A percentile compares a stretch with the other conserved stretches of the same genome.
Evolutionary conservation across 2,797 vertebrate species (phyloP).

Genomic region (Aeoliscus strigatus): DNA sequence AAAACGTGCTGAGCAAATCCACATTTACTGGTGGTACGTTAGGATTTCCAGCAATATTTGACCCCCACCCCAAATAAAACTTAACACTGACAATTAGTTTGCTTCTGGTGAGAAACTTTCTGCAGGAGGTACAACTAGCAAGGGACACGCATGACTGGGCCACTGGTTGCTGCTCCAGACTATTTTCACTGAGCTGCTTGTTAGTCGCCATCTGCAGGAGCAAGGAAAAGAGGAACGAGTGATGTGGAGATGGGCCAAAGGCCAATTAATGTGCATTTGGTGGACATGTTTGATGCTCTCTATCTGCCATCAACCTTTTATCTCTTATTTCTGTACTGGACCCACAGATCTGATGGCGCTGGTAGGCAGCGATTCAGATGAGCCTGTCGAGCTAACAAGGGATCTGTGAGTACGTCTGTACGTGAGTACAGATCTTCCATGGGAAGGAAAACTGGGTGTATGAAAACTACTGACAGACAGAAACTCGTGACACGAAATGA

Average conservation of each 20-base stretch:
- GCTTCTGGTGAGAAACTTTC: slow-evolving; percentile 31
- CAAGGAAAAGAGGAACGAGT: slow-evolving; percentile 17
- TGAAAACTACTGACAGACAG: slow-evolving; percentile 7
- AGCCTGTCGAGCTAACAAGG: slow-evolving; percentile 44
- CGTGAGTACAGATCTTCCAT: slow-evolving; percentile 20
- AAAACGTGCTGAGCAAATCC: too few species aligned
- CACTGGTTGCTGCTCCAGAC: slow-evolving; percentile 30
- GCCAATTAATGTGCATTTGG: slow-evolving; percentile 33
- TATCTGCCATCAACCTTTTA: slow-evolving; percentile 31
- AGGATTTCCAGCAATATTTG: too few species aligned
- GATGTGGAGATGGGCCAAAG: slow-evolving; percentile 32
- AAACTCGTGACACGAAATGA: too few species aligned
- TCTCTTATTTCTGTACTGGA: slow-evolving; percentile 34
- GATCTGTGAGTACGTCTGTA: slow-evolving; percentile 38
- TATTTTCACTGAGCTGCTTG: slow-evolving; percentile 41
- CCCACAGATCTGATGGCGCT: slow-evolving; percentile 33
- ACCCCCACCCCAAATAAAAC: slow-evolving; percentile 21
- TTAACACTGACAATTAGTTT: slow-evolving; percentile 47
- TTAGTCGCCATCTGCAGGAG: slow-evolving; percentile 49
- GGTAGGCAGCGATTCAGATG: slow-evolving; percentile 48
- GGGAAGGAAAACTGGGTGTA: slow-evolving; percentile 21
- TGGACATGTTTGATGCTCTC: slow-evolving; percentile 32
- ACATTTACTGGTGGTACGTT: too few species aligned
- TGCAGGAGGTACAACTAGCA: slow-evolving; percentile 19
- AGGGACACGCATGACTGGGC: slow-evolving; percentile 30